A percentile compares a stretch with the other conserved stretches of the same genome.
Conservation (phyloP, 1,140 invertebrate species). For the Aphelinus atriplicis region DNA sequence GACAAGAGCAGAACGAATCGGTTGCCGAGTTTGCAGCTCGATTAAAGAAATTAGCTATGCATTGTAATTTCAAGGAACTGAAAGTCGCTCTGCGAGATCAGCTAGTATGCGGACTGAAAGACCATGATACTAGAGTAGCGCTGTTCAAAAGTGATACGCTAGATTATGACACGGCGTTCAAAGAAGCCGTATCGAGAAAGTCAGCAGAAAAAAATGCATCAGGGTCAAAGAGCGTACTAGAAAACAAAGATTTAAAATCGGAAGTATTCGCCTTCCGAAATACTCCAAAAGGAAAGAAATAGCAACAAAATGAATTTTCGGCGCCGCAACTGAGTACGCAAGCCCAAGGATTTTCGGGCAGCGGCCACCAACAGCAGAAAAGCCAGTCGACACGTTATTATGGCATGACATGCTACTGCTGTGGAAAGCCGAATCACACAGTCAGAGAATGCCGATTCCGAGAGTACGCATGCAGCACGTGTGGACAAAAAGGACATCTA, state of each 20-base stretch:
- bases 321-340: not conserved
- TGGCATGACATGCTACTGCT: not conserved
- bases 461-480: conserved; percentile 26
- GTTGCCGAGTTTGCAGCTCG: conserved; percentile 34
- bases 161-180: conserved; percentile 27
- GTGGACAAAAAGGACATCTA: conserved; percentile 31
- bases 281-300: not conserved
- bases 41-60: conserved; percentile 35
- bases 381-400: not conserved
- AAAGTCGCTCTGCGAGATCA: conserved; percentile 25
- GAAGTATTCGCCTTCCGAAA: conserved; percentile 11
- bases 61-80: conserved; percentile 31
- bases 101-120: conserved; percentile 27
- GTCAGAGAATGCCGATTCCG: conserved; percentile 23
- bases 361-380: conserved; percentile 8
- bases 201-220: conserved; percentile 29
- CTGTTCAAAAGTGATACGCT: conserved; percentile 29
- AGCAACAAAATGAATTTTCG: conserved; percentile 1
- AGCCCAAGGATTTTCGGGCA: conserved; percentile 11
- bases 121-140: conserved; percentile 32
- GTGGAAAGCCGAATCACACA: conserved; percentile 17
- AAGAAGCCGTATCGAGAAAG: conserved; percentile 31
- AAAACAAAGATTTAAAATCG: not conserved
- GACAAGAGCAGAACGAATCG: conserved; percentile 19
- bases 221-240: conserved; percentile 1